Conservation (phyloP, 2,113 vertebrate species). For the Entelurus aequoreus region DNA sequence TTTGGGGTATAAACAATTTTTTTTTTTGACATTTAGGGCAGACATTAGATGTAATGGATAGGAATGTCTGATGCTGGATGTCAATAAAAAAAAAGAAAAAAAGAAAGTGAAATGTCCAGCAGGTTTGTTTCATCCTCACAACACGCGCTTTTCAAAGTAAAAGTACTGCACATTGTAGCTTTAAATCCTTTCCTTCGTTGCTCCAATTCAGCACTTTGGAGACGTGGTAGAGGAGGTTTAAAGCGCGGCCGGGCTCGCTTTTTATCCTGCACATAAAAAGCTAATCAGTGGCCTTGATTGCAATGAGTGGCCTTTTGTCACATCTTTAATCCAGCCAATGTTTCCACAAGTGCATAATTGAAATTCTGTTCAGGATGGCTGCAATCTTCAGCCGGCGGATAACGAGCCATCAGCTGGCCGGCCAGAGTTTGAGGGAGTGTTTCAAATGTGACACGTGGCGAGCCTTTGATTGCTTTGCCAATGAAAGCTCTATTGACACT, state of each 20-base stretch:
- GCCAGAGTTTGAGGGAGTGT: constrained; percentile 49
- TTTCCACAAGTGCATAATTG: constrained; percentile 82
- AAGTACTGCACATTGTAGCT: too few relatives aligned
- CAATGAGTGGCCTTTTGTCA: constrained; percentile 70
- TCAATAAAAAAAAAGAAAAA: too few relatives aligned
- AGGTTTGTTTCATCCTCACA: too few relatives aligned
- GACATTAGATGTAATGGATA: too few relatives aligned
- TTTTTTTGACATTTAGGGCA: too few relatives aligned
- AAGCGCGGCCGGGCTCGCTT: constrained; percentile 37
- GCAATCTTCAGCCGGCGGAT: constrained; percentile 80
- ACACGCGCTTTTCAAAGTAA: too few relatives aligned
- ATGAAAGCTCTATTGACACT: constrained; percentile 76
- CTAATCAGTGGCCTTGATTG: constrained; percentile 72
- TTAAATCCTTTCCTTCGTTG: too few relatives aligned
- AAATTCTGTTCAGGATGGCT: constrained; percentile 81
- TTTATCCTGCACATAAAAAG: constrained; percentile 64
- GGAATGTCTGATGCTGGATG: too few relatives aligned
- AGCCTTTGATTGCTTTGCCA: constrained; percentile 82
- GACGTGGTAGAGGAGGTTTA: constrained; percentile 13
- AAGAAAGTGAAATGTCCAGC: too few relatives aligned
- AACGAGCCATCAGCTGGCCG: constrained; percentile 84
- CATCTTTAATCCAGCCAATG: constrained; percentile 70
- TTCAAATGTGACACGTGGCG: constrained; percentile 81
- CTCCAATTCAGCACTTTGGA: constrained; percentile 29
- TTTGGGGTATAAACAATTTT: too few relatives aligned